Conservation (phyloP, 2,113 vertebrate genomes). For the Arvicanthis niloticus region DNA sequence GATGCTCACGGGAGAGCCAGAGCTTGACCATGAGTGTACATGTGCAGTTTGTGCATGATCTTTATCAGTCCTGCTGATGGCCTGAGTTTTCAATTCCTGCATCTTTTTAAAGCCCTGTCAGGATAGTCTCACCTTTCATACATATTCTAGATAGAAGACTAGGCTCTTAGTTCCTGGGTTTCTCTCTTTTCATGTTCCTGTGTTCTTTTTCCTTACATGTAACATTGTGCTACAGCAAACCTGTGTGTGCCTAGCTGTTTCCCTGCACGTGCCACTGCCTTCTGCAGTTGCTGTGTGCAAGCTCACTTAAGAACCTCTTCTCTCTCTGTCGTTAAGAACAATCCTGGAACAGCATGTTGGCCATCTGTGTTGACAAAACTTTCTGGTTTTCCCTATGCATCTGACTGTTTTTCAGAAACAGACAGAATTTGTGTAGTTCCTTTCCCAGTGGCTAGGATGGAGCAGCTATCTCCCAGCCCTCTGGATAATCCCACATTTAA, state of each 20-base stretch:
- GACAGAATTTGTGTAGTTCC: background rate
- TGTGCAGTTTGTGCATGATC: background rate
- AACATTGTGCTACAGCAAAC: background rate
- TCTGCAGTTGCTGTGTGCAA: background rate
- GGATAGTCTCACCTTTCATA: background rate
- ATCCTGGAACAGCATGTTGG: background rate
- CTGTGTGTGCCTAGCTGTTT: background rate
- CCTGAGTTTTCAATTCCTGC: background rate
- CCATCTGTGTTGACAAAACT: background rate
- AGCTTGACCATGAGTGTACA: background rate
- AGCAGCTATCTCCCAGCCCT: background rate
- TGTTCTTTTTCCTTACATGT: background rate
- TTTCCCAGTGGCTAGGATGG: background rate
- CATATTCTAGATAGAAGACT: background rate
- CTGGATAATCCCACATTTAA: background rate
- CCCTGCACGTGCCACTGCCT: background rate
- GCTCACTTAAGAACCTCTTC: background rate
- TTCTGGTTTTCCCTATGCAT: background rate
- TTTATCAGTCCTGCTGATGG: background rate
- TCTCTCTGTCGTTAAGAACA: background rate
- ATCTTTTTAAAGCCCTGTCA: background rate
- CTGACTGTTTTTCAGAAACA: constrained; percentile 27
- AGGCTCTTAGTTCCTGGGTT: background rate
- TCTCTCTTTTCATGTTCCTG: background rate
- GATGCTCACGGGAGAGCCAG: no score